Conservation (phyloP, 2,113 vertebrate species). For the Trogon melanurus region DNA sequence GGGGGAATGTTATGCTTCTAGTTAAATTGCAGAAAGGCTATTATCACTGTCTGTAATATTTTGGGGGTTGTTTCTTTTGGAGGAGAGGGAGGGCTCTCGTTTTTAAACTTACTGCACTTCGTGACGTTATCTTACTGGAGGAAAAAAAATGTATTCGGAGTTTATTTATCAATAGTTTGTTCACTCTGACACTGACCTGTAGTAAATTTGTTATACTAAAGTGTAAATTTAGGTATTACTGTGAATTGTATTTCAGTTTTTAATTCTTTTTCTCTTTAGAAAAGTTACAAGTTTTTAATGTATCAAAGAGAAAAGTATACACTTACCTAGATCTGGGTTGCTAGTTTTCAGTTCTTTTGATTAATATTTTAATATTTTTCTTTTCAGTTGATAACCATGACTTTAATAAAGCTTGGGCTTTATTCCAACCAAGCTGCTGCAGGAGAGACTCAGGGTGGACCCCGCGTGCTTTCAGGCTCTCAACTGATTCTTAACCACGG, state of each 20-base stretch:
- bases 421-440: not conserved
- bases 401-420: too few relatives aligned
- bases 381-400: not conserved
- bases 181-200: not conserved
- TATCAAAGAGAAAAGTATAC: not conserved
- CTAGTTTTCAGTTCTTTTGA: conserved; percentile 42
- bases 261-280: not conserved
- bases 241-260: not conserved
- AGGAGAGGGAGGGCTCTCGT: not conserved
- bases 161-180: not conserved
- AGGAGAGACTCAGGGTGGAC: not conserved
- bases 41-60: not conserved
- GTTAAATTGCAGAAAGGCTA: not conserved
- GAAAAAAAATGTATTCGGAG: not conserved
- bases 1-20: not conserved
- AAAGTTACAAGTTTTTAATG: too few relatives aligned
- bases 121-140: not conserved
- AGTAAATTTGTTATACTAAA: not conserved
- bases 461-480: not conserved
- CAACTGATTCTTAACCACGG: not conserved
- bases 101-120: not conserved
- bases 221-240: not conserved
- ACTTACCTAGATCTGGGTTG: not conserved
- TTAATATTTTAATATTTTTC: conserved; percentile 47
- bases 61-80: not conserved